These are phyloP conservation scores for Parazoanthus swiftii DNA, from an alignment of 92 coral and sea anemone species.

Conservation along the genomic window DNA sequence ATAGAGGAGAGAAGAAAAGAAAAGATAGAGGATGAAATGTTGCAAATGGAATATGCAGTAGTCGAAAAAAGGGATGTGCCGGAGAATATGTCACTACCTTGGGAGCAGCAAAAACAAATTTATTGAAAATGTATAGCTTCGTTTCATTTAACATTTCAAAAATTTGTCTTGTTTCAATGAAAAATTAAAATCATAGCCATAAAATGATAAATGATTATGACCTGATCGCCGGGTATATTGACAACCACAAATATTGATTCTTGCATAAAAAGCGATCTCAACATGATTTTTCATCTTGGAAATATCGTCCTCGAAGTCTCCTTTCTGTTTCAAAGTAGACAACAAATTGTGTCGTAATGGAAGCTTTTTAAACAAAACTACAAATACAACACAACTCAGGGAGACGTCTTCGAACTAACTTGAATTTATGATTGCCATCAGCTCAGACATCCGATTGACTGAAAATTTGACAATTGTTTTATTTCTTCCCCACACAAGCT, in stretches of 20 bases:
- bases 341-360: too few species aligned
- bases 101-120: slow-evolving; percentile 52
- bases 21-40: slow-evolving; percentile 31
- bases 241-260: neutral
- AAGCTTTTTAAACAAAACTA: too few species aligned
- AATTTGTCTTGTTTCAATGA: neutral
- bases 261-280: neutral
- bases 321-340: too few species aligned
- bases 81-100: slow-evolving; percentile 19
- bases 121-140: neutral
- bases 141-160: neutral
- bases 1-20: neutral
- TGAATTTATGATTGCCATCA: too few species aligned
- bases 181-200: too few species aligned
- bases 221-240: neutral
- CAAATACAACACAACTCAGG: too few species aligned
- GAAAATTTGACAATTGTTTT: too few species aligned
- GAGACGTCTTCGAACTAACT: too few species aligned
- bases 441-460: too few species aligned
- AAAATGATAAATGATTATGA: neutral
- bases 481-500: too few species aligned
- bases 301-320: too few species aligned
- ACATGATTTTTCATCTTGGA: too few species aligned
- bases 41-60: slow-evolving; percentile 33
- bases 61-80: slow-evolving; percentile 33